phyloP scores from a whole-genome alignment of 2,888 invertebrate genomes.

The Microplitis manilae region DNA sequence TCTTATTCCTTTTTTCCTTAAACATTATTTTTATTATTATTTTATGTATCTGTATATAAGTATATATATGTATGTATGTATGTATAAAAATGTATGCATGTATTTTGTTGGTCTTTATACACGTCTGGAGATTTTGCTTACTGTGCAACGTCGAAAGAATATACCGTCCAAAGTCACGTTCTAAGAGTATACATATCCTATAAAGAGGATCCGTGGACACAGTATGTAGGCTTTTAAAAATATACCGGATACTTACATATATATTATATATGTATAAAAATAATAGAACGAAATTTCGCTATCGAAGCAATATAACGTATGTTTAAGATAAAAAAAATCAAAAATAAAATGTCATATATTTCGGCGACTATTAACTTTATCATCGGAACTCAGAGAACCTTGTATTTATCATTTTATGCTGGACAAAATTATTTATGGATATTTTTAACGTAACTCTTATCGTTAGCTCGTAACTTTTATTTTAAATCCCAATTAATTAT shows the following conservation, averaged over 20 bases:
- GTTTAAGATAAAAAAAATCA: background rate
- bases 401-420: too few relatives aligned
- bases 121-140: slow-evolving; percentile 38
- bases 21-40: slow-evolving; percentile 12
- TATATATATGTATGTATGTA: background rate
- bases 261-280: background rate
- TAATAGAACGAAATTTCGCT: background rate
- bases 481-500: too few relatives aligned
- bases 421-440: too few relatives aligned
- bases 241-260: slow-evolving; percentile 12
- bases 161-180: slow-evolving; percentile 41
- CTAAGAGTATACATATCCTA: slow-evolving; percentile 26
- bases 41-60: background rate
- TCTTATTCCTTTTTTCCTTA: slow-evolving; percentile 6
- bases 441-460: too few relatives aligned
- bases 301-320: background rate
- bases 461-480: too few relatives aligned
- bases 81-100: background rate
- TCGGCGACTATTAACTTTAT: background rate
- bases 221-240: slow-evolving; percentile 13
- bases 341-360: background rate
- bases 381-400: background rate
- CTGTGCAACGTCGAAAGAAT: slow-evolving; percentile 41
- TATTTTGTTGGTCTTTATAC: slow-evolving; percentile 8
- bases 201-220: slow-evolving; percentile 38